These are phyloP conservation scores for Calypte anna DNA, from an alignment of 2,113 vertebrate species.

Conservation along the genomic window DNA sequence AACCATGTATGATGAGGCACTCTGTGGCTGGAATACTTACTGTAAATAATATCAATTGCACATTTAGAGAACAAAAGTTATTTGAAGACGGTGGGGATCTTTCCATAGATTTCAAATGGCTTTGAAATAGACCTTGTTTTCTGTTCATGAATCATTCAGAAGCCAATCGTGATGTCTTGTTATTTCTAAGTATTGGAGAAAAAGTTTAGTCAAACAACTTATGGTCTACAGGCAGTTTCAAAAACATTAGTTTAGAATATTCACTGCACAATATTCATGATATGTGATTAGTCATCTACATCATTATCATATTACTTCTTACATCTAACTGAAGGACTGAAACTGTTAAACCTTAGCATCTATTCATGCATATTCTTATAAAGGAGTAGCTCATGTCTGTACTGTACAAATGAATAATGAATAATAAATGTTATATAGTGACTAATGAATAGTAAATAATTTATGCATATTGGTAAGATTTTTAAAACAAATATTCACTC, in stretches of 20 bases:
- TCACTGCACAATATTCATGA: slow-evolving; percentile 16
- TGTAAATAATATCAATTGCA: neutral
- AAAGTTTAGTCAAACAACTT: slow-evolving; percentile 27
- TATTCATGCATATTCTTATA: slow-evolving; percentile 15
- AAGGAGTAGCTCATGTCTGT: neutral
- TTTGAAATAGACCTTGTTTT: slow-evolving; percentile 9
- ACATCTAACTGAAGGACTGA: neutral
- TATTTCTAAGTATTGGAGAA: slow-evolving; percentile 27
- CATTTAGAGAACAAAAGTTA: neutral
- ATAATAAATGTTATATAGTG: slow-evolving; percentile 22
- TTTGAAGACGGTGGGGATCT: neutral
- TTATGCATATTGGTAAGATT: neutral
- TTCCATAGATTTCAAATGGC: slow-evolving; percentile 34
- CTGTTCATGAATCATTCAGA: slow-evolving; percentile 50
- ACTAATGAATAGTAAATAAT: slow-evolving; percentile 48
- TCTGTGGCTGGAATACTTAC: neutral
- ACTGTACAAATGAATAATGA: slow-evolving; percentile 42
- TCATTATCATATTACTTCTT: neutral
- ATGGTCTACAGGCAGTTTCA: neutral
- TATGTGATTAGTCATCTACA: neutral
- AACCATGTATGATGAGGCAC: neutral
- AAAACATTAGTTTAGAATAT: slow-evolving; percentile 24
- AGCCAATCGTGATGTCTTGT: neutral
- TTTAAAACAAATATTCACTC: slow-evolving; percentile 22
- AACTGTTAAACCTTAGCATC: slow-evolving; percentile 11